These are phyloP conservation scores for Zaprionus gabonicus DNA, from an alignment of 1,140 invertebrate genomes.

Conservation along the genomic window DNA sequence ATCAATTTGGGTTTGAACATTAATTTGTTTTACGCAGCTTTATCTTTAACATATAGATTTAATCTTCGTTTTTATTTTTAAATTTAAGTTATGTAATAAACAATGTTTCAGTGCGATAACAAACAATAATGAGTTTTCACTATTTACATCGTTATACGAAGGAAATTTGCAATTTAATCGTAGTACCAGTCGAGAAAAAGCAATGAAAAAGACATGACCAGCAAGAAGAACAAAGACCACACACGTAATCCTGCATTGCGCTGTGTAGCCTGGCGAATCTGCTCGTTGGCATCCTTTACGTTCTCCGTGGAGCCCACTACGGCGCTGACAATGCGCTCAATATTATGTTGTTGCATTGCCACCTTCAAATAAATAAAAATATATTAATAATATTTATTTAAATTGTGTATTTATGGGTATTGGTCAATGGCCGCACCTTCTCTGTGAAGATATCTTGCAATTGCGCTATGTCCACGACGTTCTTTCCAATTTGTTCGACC, in stretches of 20 bases:
- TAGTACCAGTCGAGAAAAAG: conserved; percentile 99
- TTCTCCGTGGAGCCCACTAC: conserved; percentile 97
- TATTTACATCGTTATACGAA: conserved; percentile 17
- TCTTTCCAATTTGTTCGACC: conserved; percentile 94
- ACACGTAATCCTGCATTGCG: conserved; percentile 97
- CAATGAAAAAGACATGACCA: conserved; percentile 97
- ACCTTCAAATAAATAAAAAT: conserved; percentile 80
- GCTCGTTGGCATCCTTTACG: conserved; percentile 97
- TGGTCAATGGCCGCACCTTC: conserved; percentile 88
- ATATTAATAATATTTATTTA: background rate
- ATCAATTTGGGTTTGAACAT: background rate
- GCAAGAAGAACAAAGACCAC: conserved; percentile 97
- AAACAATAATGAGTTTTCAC: conserved; percentile 39
- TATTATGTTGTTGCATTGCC: conserved; percentile 96
- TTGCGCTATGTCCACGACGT: conserved; percentile 97
- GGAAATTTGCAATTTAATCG: conserved; percentile 87
- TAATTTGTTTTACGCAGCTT: background rate
- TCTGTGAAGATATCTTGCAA: conserved; percentile 99
- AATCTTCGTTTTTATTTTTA: conserved; percentile 25
- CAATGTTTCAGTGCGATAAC: conserved; percentile 46
- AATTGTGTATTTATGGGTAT: background rate
- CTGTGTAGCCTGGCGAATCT: conserved; percentile 97
- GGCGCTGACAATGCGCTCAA: conserved; percentile 94
- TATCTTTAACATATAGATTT: conserved; percentile 4
- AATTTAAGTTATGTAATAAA: conserved; percentile 47